These are phyloP conservation scores for Choristoneura rosaceana DNA, from an alignment of 2,888 invertebrate species.

Conservation along the genomic window DNA sequence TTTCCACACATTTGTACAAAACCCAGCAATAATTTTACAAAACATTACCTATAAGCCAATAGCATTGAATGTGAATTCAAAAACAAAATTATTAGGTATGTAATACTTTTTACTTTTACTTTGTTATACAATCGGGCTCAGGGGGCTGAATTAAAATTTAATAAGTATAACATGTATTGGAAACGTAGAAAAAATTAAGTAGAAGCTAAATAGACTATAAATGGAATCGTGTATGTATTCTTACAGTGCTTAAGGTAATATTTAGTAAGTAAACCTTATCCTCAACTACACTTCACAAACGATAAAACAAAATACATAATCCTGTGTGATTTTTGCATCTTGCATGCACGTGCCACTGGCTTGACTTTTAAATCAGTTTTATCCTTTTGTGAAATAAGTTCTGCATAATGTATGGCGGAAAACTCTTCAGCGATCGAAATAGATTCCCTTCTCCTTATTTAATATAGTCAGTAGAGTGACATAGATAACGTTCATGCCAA, in stretches of 20 bases:
- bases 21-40: too few relatives aligned
- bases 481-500: not conserved
- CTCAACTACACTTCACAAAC: not conserved
- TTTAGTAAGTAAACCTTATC: not conserved
- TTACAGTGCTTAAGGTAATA: not conserved
- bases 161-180: too few relatives aligned
- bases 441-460: not conserved
- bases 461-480: not conserved
- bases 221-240: too few relatives aligned
- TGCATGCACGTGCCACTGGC: not conserved
- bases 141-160: too few relatives aligned
- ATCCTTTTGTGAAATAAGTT: conserved; percentile 24
- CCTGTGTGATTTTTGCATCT: conserved; percentile 16
- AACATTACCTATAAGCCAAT: too few relatives aligned
- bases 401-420: conserved; percentile 9
- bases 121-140: too few relatives aligned
- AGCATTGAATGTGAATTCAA: too few relatives aligned
- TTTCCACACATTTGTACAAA: too few relatives aligned
- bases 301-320: conserved; percentile 5
- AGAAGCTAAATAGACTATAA: too few relatives aligned
- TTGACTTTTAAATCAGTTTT: conserved; percentile 26
- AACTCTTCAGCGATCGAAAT: conserved; percentile 13
- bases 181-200: too few relatives aligned
- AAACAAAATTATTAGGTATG: too few relatives aligned
- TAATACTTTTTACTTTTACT: too few relatives aligned